Percentiles rank a stretch among this genome's conserved stretches.
Conservation (phyloP, 2,797 vertebrate genomes). For the Characodon lateralis region DNA sequence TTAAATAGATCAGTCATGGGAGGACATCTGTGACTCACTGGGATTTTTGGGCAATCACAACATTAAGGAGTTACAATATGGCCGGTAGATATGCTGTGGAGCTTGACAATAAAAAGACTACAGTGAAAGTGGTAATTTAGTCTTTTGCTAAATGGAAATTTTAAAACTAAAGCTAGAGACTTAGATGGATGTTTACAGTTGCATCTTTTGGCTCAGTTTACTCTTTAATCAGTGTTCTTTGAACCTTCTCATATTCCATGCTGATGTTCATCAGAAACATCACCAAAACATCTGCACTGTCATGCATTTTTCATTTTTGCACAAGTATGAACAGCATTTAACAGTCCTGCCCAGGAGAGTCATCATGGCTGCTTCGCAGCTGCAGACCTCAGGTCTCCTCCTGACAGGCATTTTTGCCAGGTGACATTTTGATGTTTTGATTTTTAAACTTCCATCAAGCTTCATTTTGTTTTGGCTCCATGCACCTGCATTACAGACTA, state of each 20-base stretch:
- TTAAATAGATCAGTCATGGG: conserved; percentile 57
- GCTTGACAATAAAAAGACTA: not conserved
- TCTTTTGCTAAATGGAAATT: not conserved
- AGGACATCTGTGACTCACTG: conserved; percentile 59
- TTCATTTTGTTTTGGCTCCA: too few relatives aligned
- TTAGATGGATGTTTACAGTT: not conserved
- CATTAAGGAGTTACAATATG: conserved; percentile 37
- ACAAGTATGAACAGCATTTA: not conserved
- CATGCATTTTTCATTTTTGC: not conserved
- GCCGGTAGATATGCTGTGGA: conserved; percentile 21
- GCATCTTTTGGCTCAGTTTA: not conserved
- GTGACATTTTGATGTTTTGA: not conserved
- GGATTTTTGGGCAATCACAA: conserved; percentile 33
- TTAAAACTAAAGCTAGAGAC: not conserved
- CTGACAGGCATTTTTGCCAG: not conserved
- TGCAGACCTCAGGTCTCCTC: not conserved
- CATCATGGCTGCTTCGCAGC: not conserved
- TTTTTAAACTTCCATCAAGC: too few relatives aligned
- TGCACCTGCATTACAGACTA: too few relatives aligned
- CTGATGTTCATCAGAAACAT: not conserved
- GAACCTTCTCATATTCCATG: too few relatives aligned
- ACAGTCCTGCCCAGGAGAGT: not conserved
- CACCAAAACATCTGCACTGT: not conserved
- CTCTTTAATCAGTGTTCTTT: not conserved
- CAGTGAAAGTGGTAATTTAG: not conserved